Evolutionary conservation across 2,888 invertebrate species (phyloP).

Genomic region (Coecobrya sp.): DNA sequence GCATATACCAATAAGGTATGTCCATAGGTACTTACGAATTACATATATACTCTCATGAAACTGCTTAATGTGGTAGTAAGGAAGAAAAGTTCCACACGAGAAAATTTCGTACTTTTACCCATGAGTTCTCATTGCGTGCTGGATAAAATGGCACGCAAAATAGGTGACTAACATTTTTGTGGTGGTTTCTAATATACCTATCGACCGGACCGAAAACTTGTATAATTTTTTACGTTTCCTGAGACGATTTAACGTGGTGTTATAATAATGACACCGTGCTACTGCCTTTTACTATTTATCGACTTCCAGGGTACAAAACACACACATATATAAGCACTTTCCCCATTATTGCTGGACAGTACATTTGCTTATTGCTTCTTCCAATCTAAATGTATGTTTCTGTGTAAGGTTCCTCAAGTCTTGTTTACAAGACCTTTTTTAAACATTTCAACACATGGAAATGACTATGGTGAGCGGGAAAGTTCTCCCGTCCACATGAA

Average conservation of each 20-base stretch:
- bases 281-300: conserved; percentile 26
- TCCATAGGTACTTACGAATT: neutral
- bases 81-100: conserved; percentile 20
- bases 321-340: neutral
- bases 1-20: neutral
- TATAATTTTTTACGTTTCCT: conserved; percentile 50
- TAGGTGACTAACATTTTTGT: conserved; percentile 41
- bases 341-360: neutral
- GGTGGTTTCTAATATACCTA: conserved; percentile 68
- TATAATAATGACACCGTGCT: conserved; percentile 44
- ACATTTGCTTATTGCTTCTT: conserved; percentile 36
- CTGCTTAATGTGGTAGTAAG: conserved; percentile 42
- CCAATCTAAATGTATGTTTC: neutral
- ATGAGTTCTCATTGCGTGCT: conserved; percentile 71
- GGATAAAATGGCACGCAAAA: conserved; percentile 73
- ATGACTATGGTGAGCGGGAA: conserved; percentile 31
- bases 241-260: conserved; percentile 49
- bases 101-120: conserved; percentile 50
- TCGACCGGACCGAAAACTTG: conserved; percentile 73
- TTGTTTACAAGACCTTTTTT: conserved; percentile 1
- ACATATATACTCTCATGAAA: neutral
- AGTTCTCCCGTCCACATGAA: conserved; percentile 22
- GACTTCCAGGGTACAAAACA: neutral
- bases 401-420: neutral
- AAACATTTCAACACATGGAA: conserved; percentile 19